Evolutionary conservation across 2,797 vertebrate species (phyloP), one percentile per base, ranked within the genome.

Genomic region (Tarsius wallacei): DNA sequence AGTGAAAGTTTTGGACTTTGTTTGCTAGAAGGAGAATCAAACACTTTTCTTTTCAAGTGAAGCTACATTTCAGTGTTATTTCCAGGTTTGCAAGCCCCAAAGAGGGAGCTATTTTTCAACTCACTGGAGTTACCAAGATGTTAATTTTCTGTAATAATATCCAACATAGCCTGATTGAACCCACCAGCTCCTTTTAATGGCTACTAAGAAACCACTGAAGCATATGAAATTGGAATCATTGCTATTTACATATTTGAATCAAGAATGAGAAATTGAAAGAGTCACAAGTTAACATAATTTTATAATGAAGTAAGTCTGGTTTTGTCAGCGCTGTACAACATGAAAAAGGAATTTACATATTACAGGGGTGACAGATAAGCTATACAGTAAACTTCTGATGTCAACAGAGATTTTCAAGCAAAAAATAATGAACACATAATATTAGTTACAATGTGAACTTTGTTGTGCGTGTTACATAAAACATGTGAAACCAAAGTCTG

Each of bases 221-320:
- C 22, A 64, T 66, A 71, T 59, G n/a, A 78, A 84, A 87, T 80
- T 80, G 74, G 42, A 92, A 91, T 80, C 51, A 90, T 88, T 87
- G 5, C 21, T 94, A 61, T 84, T 93, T 94, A 89, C 36, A 74
- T 80, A 85, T 63, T 70, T 63, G 53, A 95, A 94, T 86, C 28
- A 90, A 95, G 87, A 90, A 77, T 85, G 42, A 87, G 63, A 97
- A 97, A 97, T 90, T 93, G 78, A 96, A 84, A 87, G 47, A 77
- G n/a, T 90, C 76, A 68, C 73, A 82, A 61, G 28, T 70, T 90
- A 89, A 59, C 10, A 2, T 91, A 94, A 81, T 85, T 85, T 96
- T 70, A 84, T 95, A 97, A 63, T 82, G 26, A 88, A 95, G 31
- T 59, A 82, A 91, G 5, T 4, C 57, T 86, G 36, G 47, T 95